These are phyloP conservation scores for Hyphantria cunea DNA, from an alignment of 1,140 invertebrate species.

Conservation along the genomic window DNA sequence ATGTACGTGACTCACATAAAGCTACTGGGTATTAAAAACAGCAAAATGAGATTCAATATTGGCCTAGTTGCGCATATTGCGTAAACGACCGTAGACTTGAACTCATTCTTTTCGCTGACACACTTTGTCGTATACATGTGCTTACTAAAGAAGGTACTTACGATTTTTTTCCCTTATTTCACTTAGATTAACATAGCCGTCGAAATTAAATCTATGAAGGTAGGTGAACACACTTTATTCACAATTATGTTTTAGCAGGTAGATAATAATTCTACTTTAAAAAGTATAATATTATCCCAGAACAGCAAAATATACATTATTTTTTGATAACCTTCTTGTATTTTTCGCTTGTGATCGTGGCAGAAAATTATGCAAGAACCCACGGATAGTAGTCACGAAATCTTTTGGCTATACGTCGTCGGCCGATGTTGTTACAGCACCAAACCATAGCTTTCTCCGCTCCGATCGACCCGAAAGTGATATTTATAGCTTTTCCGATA, in stretches of 20 bases:
- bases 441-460: constrained; percentile 59
- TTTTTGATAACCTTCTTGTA: too few species aligned
- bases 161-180: background rate
- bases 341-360: constrained; percentile 35
- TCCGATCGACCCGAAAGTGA: constrained; percentile 38
- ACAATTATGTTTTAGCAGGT: too few species aligned
- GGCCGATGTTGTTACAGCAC: constrained; percentile 57
- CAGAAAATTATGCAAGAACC: constrained; percentile 58
- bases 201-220: too few species aligned
- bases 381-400: constrained; percentile 61
- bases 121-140: constrained; percentile 34
- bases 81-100: constrained; percentile 72
- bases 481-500: constrained; percentile 38
- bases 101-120: constrained; percentile 61
- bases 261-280: too few species aligned
- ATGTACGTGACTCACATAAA: too few species aligned
- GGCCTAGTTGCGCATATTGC: constrained; percentile 66
- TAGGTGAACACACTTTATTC: too few species aligned
- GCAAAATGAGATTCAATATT: constrained; percentile 58
- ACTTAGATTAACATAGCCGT: background rate
- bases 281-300: too few species aligned
- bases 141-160: background rate
- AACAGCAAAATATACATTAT: background rate
- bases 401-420: constrained; percentile 62
- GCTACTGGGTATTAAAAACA: constrained; percentile 16